Base-by-base conservation (phyloP, 1,140 invertebrate species). In the Caenorhabditis remanei region DNA sequence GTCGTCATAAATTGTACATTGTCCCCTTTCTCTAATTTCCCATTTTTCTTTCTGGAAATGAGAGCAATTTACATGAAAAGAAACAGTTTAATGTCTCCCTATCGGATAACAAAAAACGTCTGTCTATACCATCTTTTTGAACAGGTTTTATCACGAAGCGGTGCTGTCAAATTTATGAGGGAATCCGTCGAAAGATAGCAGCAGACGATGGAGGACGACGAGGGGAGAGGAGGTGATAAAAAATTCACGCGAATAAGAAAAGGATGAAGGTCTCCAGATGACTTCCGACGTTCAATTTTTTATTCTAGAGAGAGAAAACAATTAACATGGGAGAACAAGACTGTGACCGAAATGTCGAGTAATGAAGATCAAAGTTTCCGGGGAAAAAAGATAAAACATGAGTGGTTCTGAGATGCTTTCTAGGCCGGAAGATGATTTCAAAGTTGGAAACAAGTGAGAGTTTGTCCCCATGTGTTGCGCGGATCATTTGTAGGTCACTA, bases 161-260 rank as follows among this genome's bases (percentile, higher is more conserved):
- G 24, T 46, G 40, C 65, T 46, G 65, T 71, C 65, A 71, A 71
- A 71, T 79, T 79, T 79, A 79, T 79, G 71, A 79, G 71, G 46
- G 71, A 79, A 79, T 79, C 71, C n/a, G 71, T 50, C 43, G 71
- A 79, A 79, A 79, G 71, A 79, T 79, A 79, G 71, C 67, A 71
- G 43, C 13, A 43, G 65, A 71, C 41, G 65, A 32, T 32, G 32
- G 32, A n/a, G 32, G 32, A 32, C 32, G 32, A 32, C 2, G 32
- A 32, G 32, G 32, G 32, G 32, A 32, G 71, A 46, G 41, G 41
- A 79, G 71, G 71, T 79, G 43, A 79, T 79, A 53, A 79, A 79
- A 63, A 79, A 79, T 50, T 79, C 43, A 50, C 46, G 8, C 40
- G 71, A 46, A 32, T 32, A 63, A 16, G 32, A 14, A 8, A 61